phyloP scores from a whole-genome alignment of 92 coral and sea anemone species.

The Palythoa grandiflora region DNA sequence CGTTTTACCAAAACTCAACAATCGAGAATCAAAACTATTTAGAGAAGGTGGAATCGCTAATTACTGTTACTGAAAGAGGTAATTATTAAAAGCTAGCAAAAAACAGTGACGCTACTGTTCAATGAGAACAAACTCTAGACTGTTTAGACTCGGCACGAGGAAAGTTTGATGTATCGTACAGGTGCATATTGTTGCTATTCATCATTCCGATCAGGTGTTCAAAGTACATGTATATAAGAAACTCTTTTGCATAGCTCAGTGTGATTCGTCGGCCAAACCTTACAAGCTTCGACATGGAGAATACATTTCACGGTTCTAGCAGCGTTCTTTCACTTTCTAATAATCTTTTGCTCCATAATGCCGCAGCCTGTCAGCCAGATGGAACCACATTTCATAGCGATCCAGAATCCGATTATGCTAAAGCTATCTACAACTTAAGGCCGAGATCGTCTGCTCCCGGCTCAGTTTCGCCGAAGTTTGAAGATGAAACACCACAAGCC shows the following conservation, averaged over 20 bases:
- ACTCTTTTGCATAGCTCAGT: conserved; percentile 25
- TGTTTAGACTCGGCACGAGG: conserved; percentile 36
- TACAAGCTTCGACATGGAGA: conserved; percentile 57
- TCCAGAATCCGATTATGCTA: conserved; percentile 81
- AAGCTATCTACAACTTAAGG: conserved; percentile 89
- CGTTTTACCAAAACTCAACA: background rate
- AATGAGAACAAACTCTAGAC: background rate
- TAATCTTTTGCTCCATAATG: conserved; percentile 75
- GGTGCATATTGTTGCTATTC: background rate
- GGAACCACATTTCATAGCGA: conserved; percentile 65
- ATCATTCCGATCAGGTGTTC: conserved; percentile 35
- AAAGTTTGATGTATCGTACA: conserved; percentile 1
- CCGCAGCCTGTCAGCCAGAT: conserved; percentile 76
- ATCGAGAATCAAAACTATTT: conserved; percentile 6
- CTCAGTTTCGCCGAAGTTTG: conserved; percentile 64
- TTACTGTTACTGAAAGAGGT: background rate
- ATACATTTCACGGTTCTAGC: conserved; percentile 68
- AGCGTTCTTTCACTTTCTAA: conserved; percentile 65
- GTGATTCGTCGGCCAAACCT: conserved; percentile 20
- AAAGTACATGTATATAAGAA: background rate
- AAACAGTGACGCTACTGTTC: background rate
- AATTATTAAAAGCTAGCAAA: conserved; percentile 4
- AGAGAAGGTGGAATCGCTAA: background rate
- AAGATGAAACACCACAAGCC: conserved; percentile 64
- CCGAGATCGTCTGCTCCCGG: conserved; percentile 76